Conservation (phyloP, 2,797 vertebrate species). For the Phoxinus dragarum region DNA sequence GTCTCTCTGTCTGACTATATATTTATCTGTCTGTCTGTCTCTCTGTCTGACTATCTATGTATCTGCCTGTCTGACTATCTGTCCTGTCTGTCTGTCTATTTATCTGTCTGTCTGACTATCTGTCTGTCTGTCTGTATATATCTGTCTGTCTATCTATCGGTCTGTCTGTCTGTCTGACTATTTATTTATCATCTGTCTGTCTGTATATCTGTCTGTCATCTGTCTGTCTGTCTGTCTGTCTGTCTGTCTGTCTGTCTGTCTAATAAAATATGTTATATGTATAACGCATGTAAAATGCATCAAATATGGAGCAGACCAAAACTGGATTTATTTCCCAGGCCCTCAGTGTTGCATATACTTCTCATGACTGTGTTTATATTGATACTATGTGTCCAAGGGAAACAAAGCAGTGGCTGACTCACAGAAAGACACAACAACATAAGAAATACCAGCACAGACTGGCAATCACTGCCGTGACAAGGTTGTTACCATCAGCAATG, state of each 20-base stretch:
- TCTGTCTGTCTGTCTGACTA: too few relatives aligned
- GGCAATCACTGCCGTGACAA: neutral
- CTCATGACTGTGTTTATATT: neutral
- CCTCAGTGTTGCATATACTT: neutral
- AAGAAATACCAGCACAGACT: neutral
- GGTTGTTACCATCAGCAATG: neutral
- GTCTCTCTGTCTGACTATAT: too few relatives aligned
- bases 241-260: neutral
- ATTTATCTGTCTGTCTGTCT: too few relatives aligned
- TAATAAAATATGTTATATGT: neutral
- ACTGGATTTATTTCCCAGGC: conserved; percentile 12
- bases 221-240: too few relatives aligned
- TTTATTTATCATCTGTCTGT: too few relatives aligned
- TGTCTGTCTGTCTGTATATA: rapidly evolving
- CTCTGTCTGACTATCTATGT: too few relatives aligned
- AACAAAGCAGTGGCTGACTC: conserved; percentile 5
- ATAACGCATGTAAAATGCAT: neutral
- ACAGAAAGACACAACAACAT: neutral
- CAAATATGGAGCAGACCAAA: neutral
- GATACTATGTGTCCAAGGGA: neutral
- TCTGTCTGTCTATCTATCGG: too few relatives aligned
- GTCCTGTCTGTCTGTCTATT: too few relatives aligned
- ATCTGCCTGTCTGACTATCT: too few relatives aligned
- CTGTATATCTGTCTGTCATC: too few relatives aligned
- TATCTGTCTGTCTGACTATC: too few relatives aligned